These are phyloP conservation scores for Silvanus unidentatus DNA, from an alignment of 2,888 invertebrate genomes.

Conservation along the genomic window DNA sequence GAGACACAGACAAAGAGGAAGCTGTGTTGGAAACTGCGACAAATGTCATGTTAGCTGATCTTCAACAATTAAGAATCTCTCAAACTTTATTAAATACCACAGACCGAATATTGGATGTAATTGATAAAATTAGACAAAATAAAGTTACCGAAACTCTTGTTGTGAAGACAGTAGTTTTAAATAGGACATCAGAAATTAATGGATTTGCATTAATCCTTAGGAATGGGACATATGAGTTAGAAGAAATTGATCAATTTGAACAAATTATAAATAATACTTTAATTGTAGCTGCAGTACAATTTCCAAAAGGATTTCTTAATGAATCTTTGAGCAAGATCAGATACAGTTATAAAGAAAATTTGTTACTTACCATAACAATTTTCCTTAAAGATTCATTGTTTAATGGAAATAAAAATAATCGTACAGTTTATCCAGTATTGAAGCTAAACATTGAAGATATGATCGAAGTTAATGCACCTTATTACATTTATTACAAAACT, in stretches of 20 bases:
- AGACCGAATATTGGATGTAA: background rate
- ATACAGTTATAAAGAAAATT: background rate
- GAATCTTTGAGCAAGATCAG: background rate
- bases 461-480: too few species aligned
- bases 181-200: too few species aligned
- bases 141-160: background rate
- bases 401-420: background rate
- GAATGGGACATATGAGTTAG: too few species aligned
- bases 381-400: background rate
- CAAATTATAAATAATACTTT: background rate
- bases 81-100: background rate
- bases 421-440: background rate
- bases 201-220: too few species aligned
- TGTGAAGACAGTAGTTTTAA: background rate
- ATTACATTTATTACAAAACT: background rate
- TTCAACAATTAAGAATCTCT: background rate
- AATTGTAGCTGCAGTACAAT: background rate
- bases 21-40: too few species aligned
- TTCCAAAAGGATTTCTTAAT: background rate
- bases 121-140: background rate
- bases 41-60: background rate
- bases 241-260: background rate
- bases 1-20: background rate
- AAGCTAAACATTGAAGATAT: too few species aligned
- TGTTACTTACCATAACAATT: too few species aligned